A percentile compares a stretch with the other conserved stretches of the same genome.
Evolutionary conservation across 2,113 vertebrate genomes (phyloP).

Genomic region (Silurus meridionalis): DNA sequence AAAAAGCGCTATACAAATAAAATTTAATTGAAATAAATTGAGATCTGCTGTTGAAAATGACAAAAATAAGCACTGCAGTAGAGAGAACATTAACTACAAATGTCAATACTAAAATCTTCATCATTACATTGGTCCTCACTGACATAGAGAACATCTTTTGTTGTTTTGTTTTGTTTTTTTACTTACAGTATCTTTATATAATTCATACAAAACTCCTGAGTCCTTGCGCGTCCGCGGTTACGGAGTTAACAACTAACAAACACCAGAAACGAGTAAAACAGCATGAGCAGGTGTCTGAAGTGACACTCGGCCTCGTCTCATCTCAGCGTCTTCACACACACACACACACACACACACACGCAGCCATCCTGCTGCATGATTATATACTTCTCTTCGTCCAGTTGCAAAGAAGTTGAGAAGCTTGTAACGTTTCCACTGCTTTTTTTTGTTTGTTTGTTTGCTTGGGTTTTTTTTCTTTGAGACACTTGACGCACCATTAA

Average conservation of each 20-base stretch:
- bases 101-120: neutral
- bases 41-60: too few species aligned
- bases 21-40: too few species aligned
- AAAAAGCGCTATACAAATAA: too few species aligned
- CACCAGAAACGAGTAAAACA: constrained; percentile 18
- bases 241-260: constrained; percentile 35
- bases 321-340: neutral
- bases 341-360: too few species aligned
- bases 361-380: constrained; percentile 18
- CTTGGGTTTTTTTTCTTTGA: neutral
- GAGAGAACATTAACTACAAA: too few species aligned
- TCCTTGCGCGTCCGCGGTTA: constrained; percentile 26
- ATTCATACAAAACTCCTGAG: constrained; percentile 20
- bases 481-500: constrained; percentile 6
- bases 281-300: constrained; percentile 18
- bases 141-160: neutral
- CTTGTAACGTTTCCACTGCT: neutral
- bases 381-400: constrained; percentile 22
- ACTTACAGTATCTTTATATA: constrained; percentile 12
- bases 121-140: neutral
- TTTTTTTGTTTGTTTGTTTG: neutral
- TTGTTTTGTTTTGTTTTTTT: neutral
- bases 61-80: too few species aligned
- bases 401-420: neutral
- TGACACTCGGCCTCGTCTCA: constrained; percentile 13